phyloP scores from a whole-genome alignment of 2,113 vertebrate species.

The Cyanoramphus novaezelandiae region DNA sequence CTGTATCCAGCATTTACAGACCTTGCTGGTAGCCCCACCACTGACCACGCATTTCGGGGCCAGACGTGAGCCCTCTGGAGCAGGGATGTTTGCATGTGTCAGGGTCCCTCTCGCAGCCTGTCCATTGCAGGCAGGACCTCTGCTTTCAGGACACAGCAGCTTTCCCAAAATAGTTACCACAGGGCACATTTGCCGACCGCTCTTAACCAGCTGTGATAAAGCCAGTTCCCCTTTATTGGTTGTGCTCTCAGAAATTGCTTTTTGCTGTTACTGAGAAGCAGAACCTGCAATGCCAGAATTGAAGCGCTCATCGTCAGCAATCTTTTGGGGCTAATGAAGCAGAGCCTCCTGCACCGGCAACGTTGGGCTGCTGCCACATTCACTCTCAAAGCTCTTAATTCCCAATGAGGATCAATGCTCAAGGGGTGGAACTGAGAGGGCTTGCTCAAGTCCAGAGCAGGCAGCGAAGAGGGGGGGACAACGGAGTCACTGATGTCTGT shows the following conservation, averaged over 20 bases:
- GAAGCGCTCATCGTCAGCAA: neutral
- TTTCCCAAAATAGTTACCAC: neutral
- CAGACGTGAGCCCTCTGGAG: rapidly evolving
- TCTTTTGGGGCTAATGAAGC: neutral
- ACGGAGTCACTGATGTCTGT: neutral
- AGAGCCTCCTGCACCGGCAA: neutral
- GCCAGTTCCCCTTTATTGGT: neutral
- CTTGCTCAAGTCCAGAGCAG: neutral
- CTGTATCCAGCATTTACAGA: neutral
- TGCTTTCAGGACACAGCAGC: neutral
- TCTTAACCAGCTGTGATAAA: neutral
- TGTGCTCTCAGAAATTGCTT: neutral
- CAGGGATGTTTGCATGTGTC: rapidly evolving
- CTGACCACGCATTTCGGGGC: rapidly evolving
- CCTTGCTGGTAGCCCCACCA: neutral
- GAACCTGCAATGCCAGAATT: neutral
- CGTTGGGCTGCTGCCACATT: neutral
- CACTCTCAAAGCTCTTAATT: neutral
- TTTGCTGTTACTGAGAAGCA: slow-evolving; percentile 10
- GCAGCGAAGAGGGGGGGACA: neutral
- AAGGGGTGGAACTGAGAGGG: neutral
- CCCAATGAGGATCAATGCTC: neutral
- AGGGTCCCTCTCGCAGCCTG: neutral
- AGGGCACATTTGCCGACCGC: neutral
- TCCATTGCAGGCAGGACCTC: neutral